Conservation (phyloP, 2,888 invertebrate genomes). For the Pyrrhosoma nymphula region DNA sequence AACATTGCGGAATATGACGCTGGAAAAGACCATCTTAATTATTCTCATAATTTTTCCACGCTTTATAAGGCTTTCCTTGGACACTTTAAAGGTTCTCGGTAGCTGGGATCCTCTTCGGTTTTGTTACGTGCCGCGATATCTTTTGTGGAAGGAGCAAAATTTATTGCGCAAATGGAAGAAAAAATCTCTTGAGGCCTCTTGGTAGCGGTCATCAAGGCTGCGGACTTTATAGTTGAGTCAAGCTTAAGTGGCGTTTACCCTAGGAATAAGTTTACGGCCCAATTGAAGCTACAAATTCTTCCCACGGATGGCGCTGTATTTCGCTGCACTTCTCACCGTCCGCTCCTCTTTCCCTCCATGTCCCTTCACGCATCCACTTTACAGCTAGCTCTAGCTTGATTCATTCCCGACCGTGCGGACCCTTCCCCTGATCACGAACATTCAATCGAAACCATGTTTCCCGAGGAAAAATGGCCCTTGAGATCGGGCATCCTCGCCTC, state of each 20-base stretch:
- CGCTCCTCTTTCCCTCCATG: background rate
- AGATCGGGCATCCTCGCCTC: background rate
- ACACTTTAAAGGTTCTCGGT: background rate
- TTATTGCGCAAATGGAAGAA: background rate
- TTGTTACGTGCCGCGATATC: background rate
- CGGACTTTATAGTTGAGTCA: conserved; percentile 9
- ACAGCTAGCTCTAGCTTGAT: background rate
- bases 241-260: conserved; percentile 9
- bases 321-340: background rate
- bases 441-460: background rate
- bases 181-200: background rate
- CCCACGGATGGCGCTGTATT: background rate
- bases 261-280: background rate
- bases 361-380: background rate
- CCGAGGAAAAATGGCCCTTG: background rate
- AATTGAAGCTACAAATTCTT: background rate
- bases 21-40: background rate
- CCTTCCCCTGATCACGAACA: background rate
- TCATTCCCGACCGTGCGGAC: background rate
- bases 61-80: background rate
- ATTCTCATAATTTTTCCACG: background rate
- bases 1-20: background rate
- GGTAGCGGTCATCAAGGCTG: conserved; percentile 19
- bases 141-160: background rate
- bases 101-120: background rate